Conservation (phyloP, 2,113 vertebrate genomes). For the Benitochromis conjunctus region DNA sequence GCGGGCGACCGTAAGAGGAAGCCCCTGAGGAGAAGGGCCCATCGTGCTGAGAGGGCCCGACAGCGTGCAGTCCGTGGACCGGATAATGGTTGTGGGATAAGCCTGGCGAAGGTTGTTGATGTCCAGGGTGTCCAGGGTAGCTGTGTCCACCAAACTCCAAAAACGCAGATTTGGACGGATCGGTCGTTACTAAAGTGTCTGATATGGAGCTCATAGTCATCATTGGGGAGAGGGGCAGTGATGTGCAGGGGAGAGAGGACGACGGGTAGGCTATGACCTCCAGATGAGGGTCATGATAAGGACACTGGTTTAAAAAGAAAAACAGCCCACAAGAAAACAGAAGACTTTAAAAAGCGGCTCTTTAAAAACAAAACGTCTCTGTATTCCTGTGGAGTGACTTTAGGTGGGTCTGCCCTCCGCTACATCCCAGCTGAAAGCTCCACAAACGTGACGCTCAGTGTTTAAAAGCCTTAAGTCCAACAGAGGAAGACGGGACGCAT, state of each 20-base stretch:
- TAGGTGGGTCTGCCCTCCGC: neutral
- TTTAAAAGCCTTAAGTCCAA: slow-evolving; percentile 14
- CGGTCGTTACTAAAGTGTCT: slow-evolving; percentile 77
- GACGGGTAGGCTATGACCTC: slow-evolving; percentile 8
- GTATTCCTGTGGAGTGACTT: neutral
- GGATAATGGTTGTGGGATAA: slow-evolving; percentile 72
- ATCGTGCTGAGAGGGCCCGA: slow-evolving; percentile 71
- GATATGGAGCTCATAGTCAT: slow-evolving; percentile 87
- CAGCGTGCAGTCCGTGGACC: slow-evolving; percentile 72
- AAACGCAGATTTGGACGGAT: slow-evolving; percentile 82
- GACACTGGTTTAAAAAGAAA: neutral
- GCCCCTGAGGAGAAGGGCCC: slow-evolving; percentile 64
- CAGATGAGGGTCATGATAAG: slow-evolving; percentile 17
- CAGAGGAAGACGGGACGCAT: neutral
- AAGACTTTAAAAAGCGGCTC: neutral
- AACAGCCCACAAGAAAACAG: neutral
- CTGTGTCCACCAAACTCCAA: slow-evolving; percentile 80
- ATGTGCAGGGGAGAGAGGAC: neutral
- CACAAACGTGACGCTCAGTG: neutral
- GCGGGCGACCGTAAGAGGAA: slow-evolving; percentile 73
- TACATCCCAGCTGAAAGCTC: slow-evolving; percentile 46
- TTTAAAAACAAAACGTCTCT: neutral
- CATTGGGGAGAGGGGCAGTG: slow-evolving; percentile 34
- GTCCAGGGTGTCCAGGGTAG: slow-evolving; percentile 58
- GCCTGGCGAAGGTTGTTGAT: slow-evolving; percentile 72